These are phyloP conservation scores for Druon quercuslanigerum DNA, from an alignment of 1,140 invertebrate genomes.

Conservation along the genomic window DNA sequence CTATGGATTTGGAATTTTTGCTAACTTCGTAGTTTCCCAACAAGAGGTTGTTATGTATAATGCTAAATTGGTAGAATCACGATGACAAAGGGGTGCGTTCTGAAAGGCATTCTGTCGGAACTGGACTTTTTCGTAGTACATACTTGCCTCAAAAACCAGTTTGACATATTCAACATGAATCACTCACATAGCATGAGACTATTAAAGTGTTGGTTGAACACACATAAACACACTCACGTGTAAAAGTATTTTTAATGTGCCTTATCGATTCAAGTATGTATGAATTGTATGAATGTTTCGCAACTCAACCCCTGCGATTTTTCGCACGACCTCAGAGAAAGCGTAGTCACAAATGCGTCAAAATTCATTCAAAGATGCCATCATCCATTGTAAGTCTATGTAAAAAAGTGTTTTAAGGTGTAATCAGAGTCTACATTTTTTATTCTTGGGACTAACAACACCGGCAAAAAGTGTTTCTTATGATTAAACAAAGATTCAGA, in stretches of 20 bases:
- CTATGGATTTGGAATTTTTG: background rate
- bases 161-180: conserved; percentile 61
- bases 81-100: conserved; percentile 9
- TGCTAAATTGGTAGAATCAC: background rate
- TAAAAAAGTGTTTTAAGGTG: conserved; percentile 5
- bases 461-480: no score
- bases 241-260: conserved; percentile 12
- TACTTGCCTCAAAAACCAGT: conserved; percentile 54
- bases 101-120: conserved; percentile 49
- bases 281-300: background rate
- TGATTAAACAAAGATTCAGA: no score
- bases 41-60: background rate
- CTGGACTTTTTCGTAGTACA: conserved; percentile 31
- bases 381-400: conserved; percentile 35
- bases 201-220: conserved; percentile 23
- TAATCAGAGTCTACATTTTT: background rate
- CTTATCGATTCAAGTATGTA: background rate
- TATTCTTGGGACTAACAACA: no score
- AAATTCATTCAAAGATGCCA: conserved; percentile 44
- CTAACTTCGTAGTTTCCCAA: background rate
- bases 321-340: background rate
- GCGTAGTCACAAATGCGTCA: conserved; percentile 26
- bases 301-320: background rate
- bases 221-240: background rate
- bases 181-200: conserved; percentile 50